phyloP scores from a whole-genome alignment of 2,888 invertebrate genomes.

The Bombylius major region DNA sequence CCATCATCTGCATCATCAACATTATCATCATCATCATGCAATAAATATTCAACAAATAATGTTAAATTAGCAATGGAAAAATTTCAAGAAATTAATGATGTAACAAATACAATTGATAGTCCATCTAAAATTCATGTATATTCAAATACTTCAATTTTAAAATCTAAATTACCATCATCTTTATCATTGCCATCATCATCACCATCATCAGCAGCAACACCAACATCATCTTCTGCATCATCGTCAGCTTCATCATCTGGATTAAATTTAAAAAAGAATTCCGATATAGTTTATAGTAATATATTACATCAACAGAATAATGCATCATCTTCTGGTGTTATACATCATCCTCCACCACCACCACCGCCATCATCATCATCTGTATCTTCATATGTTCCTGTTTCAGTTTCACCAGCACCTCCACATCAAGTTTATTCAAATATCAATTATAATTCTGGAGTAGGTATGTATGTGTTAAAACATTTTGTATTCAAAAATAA shows the following conservation, averaged over 20 bases:
- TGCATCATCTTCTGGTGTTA: background rate
- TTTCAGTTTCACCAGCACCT: background rate
- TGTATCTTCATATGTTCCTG: background rate
- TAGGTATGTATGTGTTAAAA: background rate
- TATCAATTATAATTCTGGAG: background rate
- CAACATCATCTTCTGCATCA: background rate
- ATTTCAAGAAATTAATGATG: background rate
- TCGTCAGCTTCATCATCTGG: background rate
- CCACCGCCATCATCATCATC: background rate
- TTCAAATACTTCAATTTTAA: background rate
- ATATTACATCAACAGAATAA: constrained; percentile 36
- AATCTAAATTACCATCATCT: background rate
- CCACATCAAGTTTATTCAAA: background rate
- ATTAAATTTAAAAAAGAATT: background rate
- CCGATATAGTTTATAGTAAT: constrained; percentile 42
- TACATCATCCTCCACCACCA: constrained; percentile 20
- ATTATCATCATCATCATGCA: constrained; percentile 20
- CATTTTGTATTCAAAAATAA: too few species aligned
- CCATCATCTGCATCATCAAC: constrained; percentile 18
- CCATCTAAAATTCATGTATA: background rate
- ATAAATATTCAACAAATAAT: background rate
- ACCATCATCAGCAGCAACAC: background rate
- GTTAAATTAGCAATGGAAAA: constrained; percentile 2
- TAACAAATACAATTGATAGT: too few species aligned
- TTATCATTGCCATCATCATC: background rate